A percentile compares a stretch with the other conserved stretches of the same genome.
These are phyloP conservation scores for Sebastes reedi DNA, from an alignment of 2,797 vertebrate species.

Conservation along the genomic window DNA sequence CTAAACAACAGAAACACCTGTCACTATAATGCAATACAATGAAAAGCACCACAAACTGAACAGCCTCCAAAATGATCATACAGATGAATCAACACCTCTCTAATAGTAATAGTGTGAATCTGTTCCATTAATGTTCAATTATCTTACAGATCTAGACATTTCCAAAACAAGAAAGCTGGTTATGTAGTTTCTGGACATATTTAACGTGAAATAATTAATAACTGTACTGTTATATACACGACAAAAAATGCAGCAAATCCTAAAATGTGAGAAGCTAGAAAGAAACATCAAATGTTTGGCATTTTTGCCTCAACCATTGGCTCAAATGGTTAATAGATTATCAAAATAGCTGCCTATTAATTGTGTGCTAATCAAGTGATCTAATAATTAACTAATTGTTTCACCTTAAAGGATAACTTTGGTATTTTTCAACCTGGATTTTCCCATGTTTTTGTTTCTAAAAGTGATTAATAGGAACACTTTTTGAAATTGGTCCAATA, in stretches of 20 bases:
- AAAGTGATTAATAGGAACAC: too few relatives aligned
- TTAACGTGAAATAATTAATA: not conserved
- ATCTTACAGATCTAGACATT: not conserved
- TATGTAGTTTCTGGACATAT: not conserved
- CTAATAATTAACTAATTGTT: too few relatives aligned
- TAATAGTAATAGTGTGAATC: not conserved
- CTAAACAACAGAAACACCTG: not conserved
- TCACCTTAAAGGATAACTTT: not conserved
- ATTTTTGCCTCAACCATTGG: not conserved
- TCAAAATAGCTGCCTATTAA: too few relatives aligned
- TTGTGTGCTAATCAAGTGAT: fast-evolving
- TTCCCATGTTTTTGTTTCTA: too few relatives aligned
- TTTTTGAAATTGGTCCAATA: too few relatives aligned
- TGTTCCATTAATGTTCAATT: not conserved
- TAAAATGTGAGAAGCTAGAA: not conserved
- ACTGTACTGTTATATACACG: not conserved
- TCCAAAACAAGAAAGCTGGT: not conserved
- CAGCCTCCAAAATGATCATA: not conserved
- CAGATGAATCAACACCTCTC: not conserved
- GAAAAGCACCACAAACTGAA: not conserved
- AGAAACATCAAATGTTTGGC: not conserved
- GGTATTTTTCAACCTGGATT: too few relatives aligned
- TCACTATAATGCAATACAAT: not conserved
- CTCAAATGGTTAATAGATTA: too few relatives aligned
- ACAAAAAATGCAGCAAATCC: not conserved